These are phyloP conservation scores for Busseola fusca DNA, from an alignment of 2,888 invertebrate species.

Conservation along the genomic window DNA sequence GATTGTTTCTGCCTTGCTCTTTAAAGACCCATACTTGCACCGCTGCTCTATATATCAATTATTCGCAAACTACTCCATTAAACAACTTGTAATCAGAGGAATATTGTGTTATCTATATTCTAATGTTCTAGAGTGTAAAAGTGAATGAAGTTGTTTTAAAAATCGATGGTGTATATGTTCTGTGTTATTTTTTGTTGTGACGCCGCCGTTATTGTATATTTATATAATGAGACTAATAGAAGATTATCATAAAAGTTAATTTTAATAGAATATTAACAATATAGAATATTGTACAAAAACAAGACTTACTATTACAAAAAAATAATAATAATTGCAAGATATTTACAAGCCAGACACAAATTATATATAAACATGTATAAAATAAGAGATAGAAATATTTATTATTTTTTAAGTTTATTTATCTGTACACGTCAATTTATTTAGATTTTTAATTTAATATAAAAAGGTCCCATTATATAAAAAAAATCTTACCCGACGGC, in stretches of 20 bases:
- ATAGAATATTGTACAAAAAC: constrained; percentile 14
- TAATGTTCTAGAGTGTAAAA: constrained; percentile 17
- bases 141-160: constrained; percentile 4
- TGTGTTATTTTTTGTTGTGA: constrained; percentile 1
- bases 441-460: constrained; percentile 17
- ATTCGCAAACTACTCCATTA: neutral
- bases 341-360: constrained; percentile 65
- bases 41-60: neutral
- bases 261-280: constrained; percentile 13
- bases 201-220: constrained; percentile 16
- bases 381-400: constrained; percentile 16
- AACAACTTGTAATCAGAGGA: constrained; percentile 32
- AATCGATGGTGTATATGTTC: neutral
- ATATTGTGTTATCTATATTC: constrained; percentile 3
- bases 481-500: constrained; percentile 73
- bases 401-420: constrained; percentile 17
- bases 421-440: constrained; percentile 23
- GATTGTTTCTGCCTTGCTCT: too few species aligned
- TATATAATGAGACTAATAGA: constrained; percentile 55
- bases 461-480: constrained; percentile 62
- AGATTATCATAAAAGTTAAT: constrained; percentile 3
- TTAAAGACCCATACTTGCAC: neutral
- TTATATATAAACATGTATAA: constrained; percentile 26
- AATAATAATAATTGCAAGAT: constrained; percentile 34
- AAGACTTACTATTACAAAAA: neutral